Evolutionary conservation across 2,888 invertebrate species (phyloP), one percentile per base, ranked within the genome.

Genomic region (Pristionchus mayeri): DNA sequence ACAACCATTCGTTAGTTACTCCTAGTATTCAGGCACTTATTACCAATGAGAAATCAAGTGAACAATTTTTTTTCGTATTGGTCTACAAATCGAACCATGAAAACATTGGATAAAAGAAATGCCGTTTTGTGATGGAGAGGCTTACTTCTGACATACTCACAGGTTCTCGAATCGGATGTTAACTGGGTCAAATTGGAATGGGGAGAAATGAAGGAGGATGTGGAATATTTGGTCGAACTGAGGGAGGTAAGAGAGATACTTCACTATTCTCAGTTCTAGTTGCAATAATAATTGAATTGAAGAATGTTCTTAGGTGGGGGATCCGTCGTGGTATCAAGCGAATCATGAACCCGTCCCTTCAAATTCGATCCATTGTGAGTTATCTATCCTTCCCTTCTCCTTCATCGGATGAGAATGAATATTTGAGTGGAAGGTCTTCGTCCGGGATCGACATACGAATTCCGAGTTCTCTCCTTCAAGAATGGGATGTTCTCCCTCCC

Each of bases 381-480:
- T 50, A 21, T 24, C 57, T 24, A n/a, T 24, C 57, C 27, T 24
- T n/a, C 57, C 57, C 37, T 30, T 67, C 18, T 11, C 2, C 21
- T 57, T 4, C 6, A 24, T 44, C 11, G 16, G 30, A 24, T 37
- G 44, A 40, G 16, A 40, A 75, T 16, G 44, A 40, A 24, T 44
- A 44, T 40, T 34, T 90, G 80, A 91, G 91, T 91, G 87, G 90
- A 91, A 87, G 90, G 91, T 24, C 89, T 93, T 13, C 89, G 90
- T 11, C 88, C 91, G 34, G 90, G 91, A 80, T 88, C 90, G 9
- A 89, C 90, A n/a, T 93, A 93, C 87, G 93, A 92, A 81, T 93
- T 93, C 84, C 89, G 93, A 9, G 92, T 92, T 18, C 87, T 90
- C 54, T 87, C 90, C 24, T 85, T 90, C 37, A 81, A 89, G 40